A percentile compares a stretch with the other conserved stretches of the same genome.
phyloP scores from a whole-genome alignment of 92 coral and sea anemone species.

The Porites lobata region DNA sequence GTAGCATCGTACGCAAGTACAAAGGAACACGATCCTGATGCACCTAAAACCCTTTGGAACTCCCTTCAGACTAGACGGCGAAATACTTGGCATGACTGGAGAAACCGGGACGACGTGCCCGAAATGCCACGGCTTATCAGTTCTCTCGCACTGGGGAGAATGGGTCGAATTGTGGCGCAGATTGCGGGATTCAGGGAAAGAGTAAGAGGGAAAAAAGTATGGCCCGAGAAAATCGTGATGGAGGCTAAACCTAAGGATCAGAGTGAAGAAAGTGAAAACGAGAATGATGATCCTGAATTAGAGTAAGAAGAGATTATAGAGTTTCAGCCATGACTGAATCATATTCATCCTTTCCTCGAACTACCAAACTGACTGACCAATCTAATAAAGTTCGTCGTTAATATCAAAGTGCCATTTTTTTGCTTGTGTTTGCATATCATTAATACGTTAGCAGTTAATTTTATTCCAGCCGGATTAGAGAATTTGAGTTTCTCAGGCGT shows the following conservation, averaged over 20 bases:
- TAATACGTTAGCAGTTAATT: too few relatives aligned
- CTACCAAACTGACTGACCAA: not conserved
- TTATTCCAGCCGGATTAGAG: too few relatives aligned
- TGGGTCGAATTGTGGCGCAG: not conserved
- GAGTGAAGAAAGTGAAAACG: not conserved
- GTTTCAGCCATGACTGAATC: constrained; percentile 23
- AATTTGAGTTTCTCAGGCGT: too few relatives aligned
- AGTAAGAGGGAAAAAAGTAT: not conserved
- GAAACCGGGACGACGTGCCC: constrained; percentile 80
- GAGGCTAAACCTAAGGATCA: not conserved
- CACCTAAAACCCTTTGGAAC: constrained; percentile 31
- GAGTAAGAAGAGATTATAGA: constrained; percentile 26
- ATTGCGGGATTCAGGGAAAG: not conserved
- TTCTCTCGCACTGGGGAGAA: not conserved
- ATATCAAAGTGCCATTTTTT: too few relatives aligned
- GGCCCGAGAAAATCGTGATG: not conserved
- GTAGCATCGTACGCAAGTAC: constrained; percentile 73
- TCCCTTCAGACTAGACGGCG: constrained; percentile 70
- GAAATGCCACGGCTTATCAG: constrained; percentile 29
- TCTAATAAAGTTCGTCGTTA: too few relatives aligned
- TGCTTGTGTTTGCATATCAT: too few relatives aligned
- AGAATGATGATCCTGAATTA: not conserved
- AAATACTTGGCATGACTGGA: constrained; percentile 82
- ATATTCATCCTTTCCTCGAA: not conserved
- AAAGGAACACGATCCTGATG: constrained; percentile 48